phyloP scores from a whole-genome alignment of 2,113 vertebrate species.

The Sus scrofa region T2T-Sscrofa CM000824.6:122987501-122988000 shows the following conservation, averaged over 20 bases:
- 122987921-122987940: background rate
- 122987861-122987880: background rate
- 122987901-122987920: background rate
- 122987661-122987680: too few species aligned
- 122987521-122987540: too few species aligned
- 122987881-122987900: background rate
- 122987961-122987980: background rate
- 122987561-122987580: too few species aligned
- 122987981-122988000: background rate
- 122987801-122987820: background rate
- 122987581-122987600: too few species aligned
- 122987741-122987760: background rate
- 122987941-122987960: background rate
- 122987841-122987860: conserved; percentile 6
- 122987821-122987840: background rate
- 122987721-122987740: background rate
- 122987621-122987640: too few species aligned
- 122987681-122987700: too few species aligned
- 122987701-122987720: background rate
- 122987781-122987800: background rate
- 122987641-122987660: too few species aligned
- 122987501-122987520: too few species aligned
- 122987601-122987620: too few species aligned
- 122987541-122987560: too few species aligned
- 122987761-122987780: background rate